A percentile compares a stretch with the other conserved stretches of the same genome.
Evolutionary conservation across 2,113 vertebrate species (phyloP).

Genomic region (Leptodactylus fuscus): DNA sequence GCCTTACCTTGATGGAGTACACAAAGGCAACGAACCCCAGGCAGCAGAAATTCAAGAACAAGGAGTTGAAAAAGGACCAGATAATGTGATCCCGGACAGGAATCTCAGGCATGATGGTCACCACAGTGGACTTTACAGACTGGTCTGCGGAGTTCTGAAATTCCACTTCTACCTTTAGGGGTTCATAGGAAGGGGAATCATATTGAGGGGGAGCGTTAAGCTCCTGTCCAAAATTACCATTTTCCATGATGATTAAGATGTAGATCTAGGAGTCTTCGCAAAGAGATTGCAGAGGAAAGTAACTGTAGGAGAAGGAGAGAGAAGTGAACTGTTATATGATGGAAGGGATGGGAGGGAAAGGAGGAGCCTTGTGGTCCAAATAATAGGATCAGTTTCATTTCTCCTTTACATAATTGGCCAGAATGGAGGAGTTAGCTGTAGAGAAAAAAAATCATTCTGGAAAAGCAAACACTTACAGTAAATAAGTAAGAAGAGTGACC

Average conservation of each 20-base stretch:
- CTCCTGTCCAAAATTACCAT: too few species aligned
- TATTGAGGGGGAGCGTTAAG: not conserved
- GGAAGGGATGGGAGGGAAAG: not conserved
- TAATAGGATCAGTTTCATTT: not conserved
- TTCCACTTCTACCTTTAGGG: conserved; percentile 7
- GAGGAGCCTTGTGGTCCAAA: not conserved
- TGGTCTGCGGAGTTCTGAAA: not conserved
- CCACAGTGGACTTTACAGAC: conserved; percentile 4
- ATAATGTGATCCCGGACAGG: conserved; percentile 31
- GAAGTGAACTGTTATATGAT: not conserved
- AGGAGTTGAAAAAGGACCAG: conserved; percentile 37
- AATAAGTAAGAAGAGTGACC: too few species aligned
- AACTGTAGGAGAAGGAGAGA: not conserved
- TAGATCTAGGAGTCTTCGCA: not conserved
- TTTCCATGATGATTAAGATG: not conserved
- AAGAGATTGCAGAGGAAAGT: too few species aligned
- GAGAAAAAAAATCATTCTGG: not conserved
- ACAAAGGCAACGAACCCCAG: conserved; percentile 28
- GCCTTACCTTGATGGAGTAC: conserved; percentile 43
- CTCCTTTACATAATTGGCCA: too few species aligned
- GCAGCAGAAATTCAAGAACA: conserved; percentile 43
- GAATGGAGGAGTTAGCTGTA: too few species aligned
- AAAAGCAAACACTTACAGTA: not conserved
- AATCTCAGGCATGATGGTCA: not conserved
- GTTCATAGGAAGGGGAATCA: not conserved